Conservation (phyloP, 2,797 vertebrate species). For the Sebastes hopkinsi region DNA sequence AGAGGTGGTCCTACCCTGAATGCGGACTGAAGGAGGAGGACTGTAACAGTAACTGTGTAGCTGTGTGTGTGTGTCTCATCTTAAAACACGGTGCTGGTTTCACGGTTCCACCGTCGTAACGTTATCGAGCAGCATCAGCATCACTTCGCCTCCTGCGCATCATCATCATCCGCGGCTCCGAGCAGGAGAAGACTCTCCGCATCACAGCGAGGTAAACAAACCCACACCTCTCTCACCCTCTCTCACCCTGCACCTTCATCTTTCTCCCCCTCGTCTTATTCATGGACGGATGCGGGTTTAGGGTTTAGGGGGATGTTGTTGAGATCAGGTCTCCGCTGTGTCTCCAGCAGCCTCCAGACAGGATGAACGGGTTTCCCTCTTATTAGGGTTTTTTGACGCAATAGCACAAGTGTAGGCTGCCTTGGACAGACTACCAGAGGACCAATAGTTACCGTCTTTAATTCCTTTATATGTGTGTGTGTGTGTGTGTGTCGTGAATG, state of each 20-base stretch:
- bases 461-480: too few relatives aligned
- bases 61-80: constrained; percentile 1
- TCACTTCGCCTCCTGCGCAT: constrained; percentile 47
- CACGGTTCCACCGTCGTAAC: constrained; percentile 10
- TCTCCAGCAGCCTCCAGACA: neutral
- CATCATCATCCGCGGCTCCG: constrained; percentile 21
- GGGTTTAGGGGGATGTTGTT: neutral
- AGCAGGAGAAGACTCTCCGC: constrained; percentile 14
- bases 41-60: constrained; percentile 17
- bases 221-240: neutral
- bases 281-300: neutral
- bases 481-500: too few relatives aligned
- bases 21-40: neutral
- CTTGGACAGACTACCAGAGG: neutral
- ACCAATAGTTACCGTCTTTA: neutral
- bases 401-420: neutral
- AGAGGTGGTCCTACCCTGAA: neutral
- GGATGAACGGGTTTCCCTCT: neutral
- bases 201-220: constrained; percentile 67
- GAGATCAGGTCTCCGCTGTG: neutral
- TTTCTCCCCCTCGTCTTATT: neutral
- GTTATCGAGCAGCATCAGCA: constrained; percentile 48
- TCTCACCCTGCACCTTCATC: too few relatives aligned
- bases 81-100: constrained; percentile 23
- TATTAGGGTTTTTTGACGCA: constrained; percentile 22